phyloP scores from a whole-genome alignment of 64 coral and sea anemone species.

The Exaiptasia diaphana region DNA sequence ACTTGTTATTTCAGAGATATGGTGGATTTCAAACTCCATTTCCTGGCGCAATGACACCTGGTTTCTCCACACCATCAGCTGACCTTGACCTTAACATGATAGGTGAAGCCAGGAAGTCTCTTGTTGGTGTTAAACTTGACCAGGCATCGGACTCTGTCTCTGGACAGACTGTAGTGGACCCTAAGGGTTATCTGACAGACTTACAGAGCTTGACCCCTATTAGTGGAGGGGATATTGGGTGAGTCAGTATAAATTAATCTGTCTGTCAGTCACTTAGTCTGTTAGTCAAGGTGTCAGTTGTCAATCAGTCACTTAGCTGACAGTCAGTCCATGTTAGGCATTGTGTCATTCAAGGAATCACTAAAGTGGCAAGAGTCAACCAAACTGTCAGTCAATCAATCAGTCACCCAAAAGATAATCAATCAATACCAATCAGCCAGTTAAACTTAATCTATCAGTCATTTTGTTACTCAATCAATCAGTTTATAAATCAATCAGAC shows the following conservation, averaged over 20 bases:
- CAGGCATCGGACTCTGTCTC: slow-evolving; percentile 98
- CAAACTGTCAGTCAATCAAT: too few species aligned
- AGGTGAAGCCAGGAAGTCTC: slow-evolving; percentile 91
- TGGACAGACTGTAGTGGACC: slow-evolving; percentile 96
- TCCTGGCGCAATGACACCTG: slow-evolving; percentile 84
- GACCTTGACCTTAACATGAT: slow-evolving; percentile 98
- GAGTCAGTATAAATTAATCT: background rate
- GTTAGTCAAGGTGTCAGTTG: background rate
- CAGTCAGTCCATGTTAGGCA: background rate
- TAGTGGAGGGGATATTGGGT: slow-evolving; percentile 96
- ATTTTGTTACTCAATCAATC: too few species aligned
- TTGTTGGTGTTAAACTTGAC: slow-evolving; percentile 97
- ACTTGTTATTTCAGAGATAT: background rate
- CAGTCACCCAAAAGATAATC: too few species aligned
- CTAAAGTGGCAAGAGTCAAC: too few species aligned
- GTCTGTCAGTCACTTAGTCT: background rate
- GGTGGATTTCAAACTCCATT: slow-evolving; percentile 98
- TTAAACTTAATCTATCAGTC: too few species aligned
- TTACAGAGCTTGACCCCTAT: slow-evolving; percentile 88
- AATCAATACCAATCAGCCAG: too few species aligned
- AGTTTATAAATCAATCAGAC: too few species aligned
- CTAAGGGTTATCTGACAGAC: slow-evolving; percentile 93
- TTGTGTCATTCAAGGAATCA: too few species aligned
- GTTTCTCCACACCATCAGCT: slow-evolving; percentile 84
- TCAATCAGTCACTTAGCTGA: background rate